phyloP scores from a whole-genome alignment of 2,113 vertebrate genomes.

The Carlito syrichta region DNA sequence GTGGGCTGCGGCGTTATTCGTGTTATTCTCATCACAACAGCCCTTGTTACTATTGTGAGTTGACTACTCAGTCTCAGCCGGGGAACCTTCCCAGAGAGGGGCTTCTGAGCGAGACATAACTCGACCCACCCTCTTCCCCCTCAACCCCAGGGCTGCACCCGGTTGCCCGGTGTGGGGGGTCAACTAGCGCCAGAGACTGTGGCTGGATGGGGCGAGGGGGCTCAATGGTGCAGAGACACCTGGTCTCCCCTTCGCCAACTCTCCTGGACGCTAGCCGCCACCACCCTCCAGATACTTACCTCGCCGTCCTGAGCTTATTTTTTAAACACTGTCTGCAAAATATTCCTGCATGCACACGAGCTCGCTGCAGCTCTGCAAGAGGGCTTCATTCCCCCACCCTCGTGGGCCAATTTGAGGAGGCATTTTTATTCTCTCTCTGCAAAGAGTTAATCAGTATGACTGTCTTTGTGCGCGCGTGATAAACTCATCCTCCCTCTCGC shows the following conservation, averaged over 20 bases:
- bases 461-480: constrained; percentile 52
- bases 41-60: constrained; percentile 61
- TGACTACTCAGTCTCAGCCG: constrained; percentile 35
- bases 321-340: neutral
- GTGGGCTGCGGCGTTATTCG: constrained; percentile 51
- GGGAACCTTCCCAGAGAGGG: constrained; percentile 25
- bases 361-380: constrained; percentile 47
- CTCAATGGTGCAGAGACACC: neutral
- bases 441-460: constrained; percentile 53
- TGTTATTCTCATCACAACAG: constrained; percentile 56
- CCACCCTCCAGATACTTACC: constrained; percentile 45
- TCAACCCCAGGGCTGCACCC: neutral
- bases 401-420: constrained; percentile 46
- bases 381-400: constrained; percentile 33
- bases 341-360: neutral
- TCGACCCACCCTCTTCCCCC: neutral
- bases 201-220: neutral
- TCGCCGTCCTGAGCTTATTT: neutral
- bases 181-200: neutral
- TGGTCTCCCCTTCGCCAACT: neutral
- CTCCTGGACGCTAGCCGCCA: neutral
- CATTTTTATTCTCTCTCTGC: neutral
- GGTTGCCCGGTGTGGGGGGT: neutral
- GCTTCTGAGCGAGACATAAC: constrained; percentile 55
- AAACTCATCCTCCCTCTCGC: neutral